phyloP scores from a whole-genome alignment of 2,888 invertebrate species.

The Torymus tubicola region DNA sequence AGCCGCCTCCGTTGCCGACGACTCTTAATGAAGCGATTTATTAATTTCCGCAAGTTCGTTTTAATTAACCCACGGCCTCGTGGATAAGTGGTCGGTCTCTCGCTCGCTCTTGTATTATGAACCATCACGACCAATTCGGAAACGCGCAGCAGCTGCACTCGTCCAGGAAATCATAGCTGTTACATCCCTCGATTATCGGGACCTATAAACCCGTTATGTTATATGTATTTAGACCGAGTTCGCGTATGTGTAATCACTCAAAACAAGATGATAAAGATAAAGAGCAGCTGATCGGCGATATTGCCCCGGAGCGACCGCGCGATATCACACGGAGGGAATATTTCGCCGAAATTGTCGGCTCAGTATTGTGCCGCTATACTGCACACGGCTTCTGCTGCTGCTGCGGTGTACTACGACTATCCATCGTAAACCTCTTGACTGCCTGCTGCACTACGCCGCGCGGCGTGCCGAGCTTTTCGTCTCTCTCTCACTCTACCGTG shows the following conservation, averaged over 20 bases:
- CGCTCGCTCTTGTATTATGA: background rate
- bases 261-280: conserved; percentile 4
- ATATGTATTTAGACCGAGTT: no score
- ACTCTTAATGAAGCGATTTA: conserved; percentile 26
- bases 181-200: no score
- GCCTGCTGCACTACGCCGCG: background rate
- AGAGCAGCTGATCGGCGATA: no score
- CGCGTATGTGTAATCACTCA: background rate
- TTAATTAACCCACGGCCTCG: conserved; percentile 8
- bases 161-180: no score
- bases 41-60: conserved; percentile 30
- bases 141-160: no score
- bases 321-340: background rate
- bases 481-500: no score
- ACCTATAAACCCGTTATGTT: no score
- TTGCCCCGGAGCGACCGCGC: no score
- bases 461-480: background rate
- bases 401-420: background rate
- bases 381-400: no score
- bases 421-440: conserved; percentile 25
- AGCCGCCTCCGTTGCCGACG: background rate
- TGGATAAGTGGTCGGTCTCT: background rate
- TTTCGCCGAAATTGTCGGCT: conserved; percentile 1
- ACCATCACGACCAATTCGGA: no score
- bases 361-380: background rate